These are phyloP conservation scores for Intellagama lesueurii DNA, from an alignment of 2,797 vertebrate species.

Conservation along the genomic window DNA sequence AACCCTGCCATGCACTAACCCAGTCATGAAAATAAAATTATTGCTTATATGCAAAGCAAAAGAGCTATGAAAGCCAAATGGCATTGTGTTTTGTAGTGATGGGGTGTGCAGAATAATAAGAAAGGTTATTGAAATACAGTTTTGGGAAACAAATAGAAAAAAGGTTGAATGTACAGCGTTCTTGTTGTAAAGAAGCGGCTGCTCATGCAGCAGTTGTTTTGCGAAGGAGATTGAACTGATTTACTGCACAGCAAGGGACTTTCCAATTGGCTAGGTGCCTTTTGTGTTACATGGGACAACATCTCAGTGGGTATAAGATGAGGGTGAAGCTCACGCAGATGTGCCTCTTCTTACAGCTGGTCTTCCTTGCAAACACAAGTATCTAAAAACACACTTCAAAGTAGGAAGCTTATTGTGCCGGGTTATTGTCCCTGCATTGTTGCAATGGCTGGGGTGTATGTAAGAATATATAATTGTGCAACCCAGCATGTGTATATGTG, in stretches of 20 bases:
- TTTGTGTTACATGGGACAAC: not conserved
- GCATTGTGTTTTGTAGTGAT: slow-evolving; percentile 7
- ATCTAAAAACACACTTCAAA: not conserved
- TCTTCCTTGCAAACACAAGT: not conserved
- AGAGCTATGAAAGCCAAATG: not conserved
- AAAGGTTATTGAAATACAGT: slow-evolving; percentile 14
- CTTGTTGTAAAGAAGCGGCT: not conserved
- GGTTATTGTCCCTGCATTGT: not conserved
- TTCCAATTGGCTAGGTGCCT: not conserved
- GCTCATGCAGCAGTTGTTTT: not conserved
- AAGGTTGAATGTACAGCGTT: not conserved
- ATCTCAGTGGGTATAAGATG: not conserved
- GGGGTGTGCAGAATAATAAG: slow-evolving; percentile 3
- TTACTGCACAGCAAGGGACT: not conserved
- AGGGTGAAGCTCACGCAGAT: not conserved
- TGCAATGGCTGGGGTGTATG: not conserved
- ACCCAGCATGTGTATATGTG: too few relatives aligned
- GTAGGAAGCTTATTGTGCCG: not conserved
- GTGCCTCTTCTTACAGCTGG: not conserved
- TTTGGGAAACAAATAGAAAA: slow-evolving; percentile 19
- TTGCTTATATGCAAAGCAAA: slow-evolving; percentile 27
- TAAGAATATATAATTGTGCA: not conserved
- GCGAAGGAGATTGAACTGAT: slow-evolving; percentile 7
- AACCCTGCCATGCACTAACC: slow-evolving; percentile 25
- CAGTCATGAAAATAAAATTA: slow-evolving; percentile 6